These are phyloP conservation scores for Galaxias olidus DNA, from an alignment of 2,797 vertebrate species.

Conservation along the genomic window DNA sequence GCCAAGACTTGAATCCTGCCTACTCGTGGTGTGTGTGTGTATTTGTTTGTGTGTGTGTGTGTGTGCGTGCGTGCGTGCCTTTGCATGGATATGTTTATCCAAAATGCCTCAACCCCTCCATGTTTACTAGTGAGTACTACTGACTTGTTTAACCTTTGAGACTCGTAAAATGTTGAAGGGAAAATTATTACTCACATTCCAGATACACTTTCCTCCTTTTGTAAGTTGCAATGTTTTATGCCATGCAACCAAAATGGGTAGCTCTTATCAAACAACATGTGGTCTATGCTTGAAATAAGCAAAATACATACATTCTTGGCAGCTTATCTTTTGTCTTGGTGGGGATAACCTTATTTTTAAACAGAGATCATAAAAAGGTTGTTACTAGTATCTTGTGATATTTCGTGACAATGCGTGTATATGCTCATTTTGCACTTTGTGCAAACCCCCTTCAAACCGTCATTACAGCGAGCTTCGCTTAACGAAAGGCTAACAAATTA, in stretches of 20 bases:
- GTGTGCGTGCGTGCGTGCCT: not conserved
- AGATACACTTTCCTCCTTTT: conserved; percentile 12
- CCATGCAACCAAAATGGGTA: not conserved
- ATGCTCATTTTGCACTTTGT: no score
- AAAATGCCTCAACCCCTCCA: conserved; percentile 18
- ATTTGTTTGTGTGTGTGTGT: no score
- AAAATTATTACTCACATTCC: conserved; percentile 22
- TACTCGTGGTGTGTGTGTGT: not conserved
- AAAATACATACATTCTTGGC: no score
- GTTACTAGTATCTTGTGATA: no score
- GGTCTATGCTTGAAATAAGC: no score
- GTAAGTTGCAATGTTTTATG: conserved; percentile 1
- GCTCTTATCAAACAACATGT: no score
- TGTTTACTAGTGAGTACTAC: conserved; percentile 18
- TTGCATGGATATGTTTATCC: conserved; percentile 37
- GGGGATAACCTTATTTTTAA: no score
- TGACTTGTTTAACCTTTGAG: not conserved
- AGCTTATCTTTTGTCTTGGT: no score
- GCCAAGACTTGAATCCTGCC: not conserved
- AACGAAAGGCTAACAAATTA: not conserved
- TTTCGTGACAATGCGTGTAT: no score
- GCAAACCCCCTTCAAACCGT: not conserved
- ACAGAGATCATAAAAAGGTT: no score
- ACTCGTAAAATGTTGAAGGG: conserved; percentile 20
- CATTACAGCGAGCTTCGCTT: not conserved